Base-by-base conservation (phyloP, 2,888 invertebrate genomes). In the Lasioglossum pauxillum region DNA sequence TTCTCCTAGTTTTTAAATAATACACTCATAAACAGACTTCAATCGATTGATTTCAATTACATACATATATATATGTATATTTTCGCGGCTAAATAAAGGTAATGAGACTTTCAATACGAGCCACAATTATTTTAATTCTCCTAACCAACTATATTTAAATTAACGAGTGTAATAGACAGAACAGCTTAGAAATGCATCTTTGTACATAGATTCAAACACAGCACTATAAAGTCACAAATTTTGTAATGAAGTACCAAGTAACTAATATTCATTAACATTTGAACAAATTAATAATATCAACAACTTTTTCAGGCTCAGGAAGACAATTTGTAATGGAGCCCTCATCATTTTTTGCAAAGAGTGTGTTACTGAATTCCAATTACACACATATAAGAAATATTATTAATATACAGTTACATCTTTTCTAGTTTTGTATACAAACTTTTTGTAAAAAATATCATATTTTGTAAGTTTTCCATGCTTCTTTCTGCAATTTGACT, bases 281-380 rank as follows among this genome's bases (percentile, higher is more conserved):
- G 44, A 46, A 60, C 23, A 46, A 73, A 49, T 64, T 57, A 27
- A 31, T 82, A 72, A 76, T 1, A 7, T 44, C 35, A 57, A 78
- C 80, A 38, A 44, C 44, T 85, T 69, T 86, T 86, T 77, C 86
- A 86, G 87, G 53, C 69, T 69, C 83, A 77, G 69, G 83, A 87
- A 35, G 86, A 86, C 41, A 78, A 57, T 49, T n/a, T 76, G 23
- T 87, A 82, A 75, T 35, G 84, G 71, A 49, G 14, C n/a, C 46
- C 19, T 71, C 27, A 5, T n/a, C 31, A 78, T 46, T 31, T 41
- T 53, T 84, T 80, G 14, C 16, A 53, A 3, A 69, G 19, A 19
- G 35, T 60, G 49, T 75, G 19, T 67, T 75, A 38, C 57, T 81
- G 23, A 49, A 75, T 14, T 53, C 19, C 27, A 49, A 72, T 76